These are phyloP conservation scores for Drosophila sechellia DNA, from an alignment of 1,140 invertebrate species.

Conservation along the genomic window DNA sequence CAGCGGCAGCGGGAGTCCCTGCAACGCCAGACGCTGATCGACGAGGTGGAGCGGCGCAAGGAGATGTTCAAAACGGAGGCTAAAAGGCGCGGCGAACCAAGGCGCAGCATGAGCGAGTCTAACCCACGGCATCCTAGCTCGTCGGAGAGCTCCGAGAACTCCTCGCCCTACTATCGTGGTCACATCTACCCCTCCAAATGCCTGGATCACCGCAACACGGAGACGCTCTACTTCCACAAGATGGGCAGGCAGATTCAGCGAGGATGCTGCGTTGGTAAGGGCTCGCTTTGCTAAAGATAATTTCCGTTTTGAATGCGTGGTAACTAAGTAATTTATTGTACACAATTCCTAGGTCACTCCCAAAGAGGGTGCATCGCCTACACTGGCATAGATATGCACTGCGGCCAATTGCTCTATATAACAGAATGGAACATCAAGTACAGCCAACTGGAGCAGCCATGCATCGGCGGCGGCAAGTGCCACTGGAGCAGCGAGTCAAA, in stretches of 20 bases:
- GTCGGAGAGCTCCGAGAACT: conserved; percentile 79
- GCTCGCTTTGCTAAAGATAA: background rate
- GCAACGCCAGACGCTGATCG: conserved; percentile 73
- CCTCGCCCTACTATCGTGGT: conserved; percentile 72
- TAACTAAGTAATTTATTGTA: background rate
- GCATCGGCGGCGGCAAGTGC: conserved; percentile 65
- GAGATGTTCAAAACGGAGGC: conserved; percentile 80
- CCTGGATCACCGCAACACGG: conserved; percentile 73
- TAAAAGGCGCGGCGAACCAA: conserved; percentile 68
- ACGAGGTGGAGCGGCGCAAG: conserved; percentile 82
- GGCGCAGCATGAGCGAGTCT: conserved; percentile 80
- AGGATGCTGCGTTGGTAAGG: conserved; percentile 74
- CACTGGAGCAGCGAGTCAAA: conserved; percentile 71
- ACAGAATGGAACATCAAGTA: conserved; percentile 89
- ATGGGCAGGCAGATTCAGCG: conserved; percentile 75
- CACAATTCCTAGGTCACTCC: conserved; percentile 86
- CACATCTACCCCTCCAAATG: conserved; percentile 74
- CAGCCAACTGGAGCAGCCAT: conserved; percentile 72
- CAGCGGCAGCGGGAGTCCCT: conserved; percentile 86
- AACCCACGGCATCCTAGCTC: conserved; percentile 74
- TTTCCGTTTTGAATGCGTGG: too few relatives aligned
- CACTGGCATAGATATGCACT: conserved; percentile 88
- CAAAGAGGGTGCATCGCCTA: conserved; percentile 89
- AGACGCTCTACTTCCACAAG: conserved; percentile 78
- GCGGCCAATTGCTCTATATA: conserved; percentile 89